Base-by-base conservation (phyloP, 2,797 vertebrate genomes). In the Knipowitschia caucasica region DNA sequence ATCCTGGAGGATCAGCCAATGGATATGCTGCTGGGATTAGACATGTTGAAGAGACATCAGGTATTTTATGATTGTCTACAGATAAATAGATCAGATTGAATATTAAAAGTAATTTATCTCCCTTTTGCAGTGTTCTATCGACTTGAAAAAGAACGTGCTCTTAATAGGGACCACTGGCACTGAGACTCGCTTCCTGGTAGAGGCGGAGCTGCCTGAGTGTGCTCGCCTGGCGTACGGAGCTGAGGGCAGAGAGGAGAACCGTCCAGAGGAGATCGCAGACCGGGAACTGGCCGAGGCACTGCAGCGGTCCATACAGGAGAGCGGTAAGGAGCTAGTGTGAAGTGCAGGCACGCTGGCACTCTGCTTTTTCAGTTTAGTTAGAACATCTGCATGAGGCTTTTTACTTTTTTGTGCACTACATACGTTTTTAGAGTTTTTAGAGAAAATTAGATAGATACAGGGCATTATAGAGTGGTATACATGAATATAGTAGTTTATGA, bases 11-110 rank as follows among this genome's bases (percentile, higher is more conserved):
- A 99, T 64, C 97, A 99, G 86, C 97, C 97, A 5, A 99, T 99
- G 97, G 97, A 99, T 81, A 99, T 99, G 96, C 91, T 99, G 42
- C 91, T 99, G 8, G 97, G 97, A 25, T 87, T 99, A 69, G 97
- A 99, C 78, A 99, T 99, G 97, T 88, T 99, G n/a, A 99, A 99
- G 82, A 92, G 97, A 81, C 97, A 99, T 66, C 96, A 99, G 96
- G 97, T 99, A 78, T 70, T 10, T 30, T 50, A 39, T 34, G 5
- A n/a, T n/a, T n/a, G n/a, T n/a, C n/a, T n/a, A n/a, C n/a, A n/a
- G n/a, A n/a, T n/a, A n/a, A n/a, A n/a, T n/a, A n/a, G n/a, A n/a
- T n/a, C n/a, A n/a, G n/a, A n/a, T n/a, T n/a, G n/a, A n/a, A n/a
- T n/a, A n/a, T 21, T 52, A n/a, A n/a, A 20, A 5, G 10, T 46